Base-by-base conservation (phyloP, 2,888 invertebrate genomes). In the Auanema sp. region DNA sequence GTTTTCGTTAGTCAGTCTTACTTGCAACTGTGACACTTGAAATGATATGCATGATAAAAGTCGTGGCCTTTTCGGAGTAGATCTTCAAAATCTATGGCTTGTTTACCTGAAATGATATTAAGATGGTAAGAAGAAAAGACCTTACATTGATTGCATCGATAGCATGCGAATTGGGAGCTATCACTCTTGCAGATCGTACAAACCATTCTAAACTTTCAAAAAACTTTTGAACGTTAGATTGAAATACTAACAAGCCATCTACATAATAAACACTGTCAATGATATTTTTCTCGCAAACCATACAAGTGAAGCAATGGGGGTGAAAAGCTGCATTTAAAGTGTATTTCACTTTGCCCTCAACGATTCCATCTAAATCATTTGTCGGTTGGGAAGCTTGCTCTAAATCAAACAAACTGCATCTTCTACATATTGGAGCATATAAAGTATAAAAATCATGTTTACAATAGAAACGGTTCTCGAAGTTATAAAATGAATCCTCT, bases 401-500 rank as follows among this genome's bases (percentile, higher is more conserved):
- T 40, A 24, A 41, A 16, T 1, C 23, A 10, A 21, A 63, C 73
- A 43, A n/a, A 73, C 73, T 60, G 59, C 75, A 75, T 58, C 61
- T 65, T 0, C 55, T 50, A 54, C 75, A 75, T n/a, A 75, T 58
- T n/a, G 75, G 72, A 10, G 72, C 69, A 44, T 69, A 75, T 0
- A 71, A 58, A 1, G 60, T 61, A n/a, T 67, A 58, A 54, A 70
- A 75, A 42, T 75, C 75, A 54, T 72, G 72, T 41, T 72, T 65
- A 52, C 75, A 75, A 40, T 75, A 75, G 25, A 71, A 43, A 18
- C 70, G 56, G 0, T 94, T 96, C 85, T 97, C 97, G 85, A 96
- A 98, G 83, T 97, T 96, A 85, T 94, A 98, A 85, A 96, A 98
- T 51, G 93, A 90, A 60, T 95, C 95, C 84, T 96, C 96, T 67